phyloP scores from a whole-genome alignment of 2,888 invertebrate genomes.

The Volucella zonaria region DNA sequence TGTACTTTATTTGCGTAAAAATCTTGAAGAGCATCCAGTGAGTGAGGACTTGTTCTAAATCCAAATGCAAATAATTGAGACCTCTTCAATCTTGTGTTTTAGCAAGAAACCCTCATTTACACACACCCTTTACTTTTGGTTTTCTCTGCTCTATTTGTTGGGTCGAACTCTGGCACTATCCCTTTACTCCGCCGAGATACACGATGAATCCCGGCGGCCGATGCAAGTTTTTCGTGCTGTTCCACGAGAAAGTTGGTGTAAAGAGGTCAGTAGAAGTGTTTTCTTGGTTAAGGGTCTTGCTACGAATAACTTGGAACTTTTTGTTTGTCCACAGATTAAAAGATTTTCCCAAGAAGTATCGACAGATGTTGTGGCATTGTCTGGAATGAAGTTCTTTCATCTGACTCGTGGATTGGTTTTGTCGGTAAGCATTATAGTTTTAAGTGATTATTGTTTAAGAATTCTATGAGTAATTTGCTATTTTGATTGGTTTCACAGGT shows the following conservation, averaged over 20 bases:
- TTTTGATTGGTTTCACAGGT: slow-evolving; percentile 79
- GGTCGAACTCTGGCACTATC: slow-evolving; percentile 84
- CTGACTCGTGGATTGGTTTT: slow-evolving; percentile 80
- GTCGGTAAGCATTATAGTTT: slow-evolving; percentile 76
- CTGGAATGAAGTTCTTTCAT: slow-evolving; percentile 81
- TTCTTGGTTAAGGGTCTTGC: neutral
- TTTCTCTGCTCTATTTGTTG: slow-evolving; percentile 84
- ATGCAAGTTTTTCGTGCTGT: slow-evolving; percentile 82
- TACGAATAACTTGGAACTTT: slow-evolving; percentile 2
- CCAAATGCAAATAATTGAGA: neutral
- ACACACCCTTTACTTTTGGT: slow-evolving; percentile 84
- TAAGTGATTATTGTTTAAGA: neutral
- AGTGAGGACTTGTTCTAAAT: slow-evolving; percentile 53
- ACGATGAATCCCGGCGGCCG: slow-evolving; percentile 84
- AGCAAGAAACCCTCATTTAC: slow-evolving; percentile 80
- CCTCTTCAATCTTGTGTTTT: neutral
- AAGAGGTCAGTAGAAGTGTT: slow-evolving; percentile 80
- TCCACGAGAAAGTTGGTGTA: slow-evolving; percentile 82
- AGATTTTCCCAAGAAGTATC: slow-evolving; percentile 81
- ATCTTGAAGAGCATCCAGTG: slow-evolving; percentile 84
- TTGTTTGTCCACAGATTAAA: slow-evolving; percentile 78
- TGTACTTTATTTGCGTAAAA: slow-evolving; percentile 85
- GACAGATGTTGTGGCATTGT: slow-evolving; percentile 80
- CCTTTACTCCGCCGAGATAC: slow-evolving; percentile 84
- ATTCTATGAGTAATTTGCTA: neutral